Conservation (phyloP, 2,113 vertebrate genomes). For the Clarias batrachus region DNA sequence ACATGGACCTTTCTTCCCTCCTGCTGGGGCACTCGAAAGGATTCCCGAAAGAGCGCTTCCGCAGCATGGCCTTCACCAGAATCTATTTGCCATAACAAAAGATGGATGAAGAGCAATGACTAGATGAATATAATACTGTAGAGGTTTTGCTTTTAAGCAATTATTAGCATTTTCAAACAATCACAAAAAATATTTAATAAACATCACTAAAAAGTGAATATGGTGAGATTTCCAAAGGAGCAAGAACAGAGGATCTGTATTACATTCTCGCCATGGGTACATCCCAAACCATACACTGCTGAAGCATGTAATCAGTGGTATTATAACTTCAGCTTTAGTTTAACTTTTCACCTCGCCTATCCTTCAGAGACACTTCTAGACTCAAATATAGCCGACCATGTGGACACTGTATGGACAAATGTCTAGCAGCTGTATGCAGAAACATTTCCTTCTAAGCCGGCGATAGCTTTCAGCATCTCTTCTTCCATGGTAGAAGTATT, state of each 20-base stretch:
- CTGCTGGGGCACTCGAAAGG: constrained; percentile 86
- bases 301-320: background rate
- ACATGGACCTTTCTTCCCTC: constrained; percentile 91
- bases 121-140: background rate
- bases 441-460: background rate
- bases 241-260: background rate
- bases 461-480: background rate
- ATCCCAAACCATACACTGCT: background rate
- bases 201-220: background rate
- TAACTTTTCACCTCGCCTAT: background rate
- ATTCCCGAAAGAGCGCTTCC: constrained; percentile 96
- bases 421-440: background rate
- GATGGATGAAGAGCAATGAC: background rate
- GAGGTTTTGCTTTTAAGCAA: background rate
- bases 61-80: constrained; percentile 94
- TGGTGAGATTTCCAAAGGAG: background rate
- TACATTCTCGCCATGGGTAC: background rate
- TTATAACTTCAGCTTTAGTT: background rate
- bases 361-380: background rate
- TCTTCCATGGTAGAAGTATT: background rate
- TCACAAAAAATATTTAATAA: background rate
- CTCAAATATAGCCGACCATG: background rate
- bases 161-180: too few relatives aligned
- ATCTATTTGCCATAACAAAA: constrained; percentile 74
- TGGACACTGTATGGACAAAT: background rate